Evolutionary conservation across 2,113 vertebrate species (phyloP).

Genomic region (Vidua chalybeata): DNA sequence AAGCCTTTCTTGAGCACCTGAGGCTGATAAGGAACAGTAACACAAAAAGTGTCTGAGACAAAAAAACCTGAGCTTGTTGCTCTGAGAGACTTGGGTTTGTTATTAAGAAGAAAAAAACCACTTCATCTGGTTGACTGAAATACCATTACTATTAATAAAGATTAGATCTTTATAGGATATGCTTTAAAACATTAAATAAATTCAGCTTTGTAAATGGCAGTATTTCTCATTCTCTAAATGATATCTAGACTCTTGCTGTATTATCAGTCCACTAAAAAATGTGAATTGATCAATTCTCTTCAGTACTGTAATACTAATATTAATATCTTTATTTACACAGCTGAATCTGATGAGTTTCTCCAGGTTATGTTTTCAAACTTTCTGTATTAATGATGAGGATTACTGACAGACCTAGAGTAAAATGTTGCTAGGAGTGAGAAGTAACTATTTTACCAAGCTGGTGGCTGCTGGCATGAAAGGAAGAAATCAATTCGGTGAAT

Average conservation of each 20-base stretch:
- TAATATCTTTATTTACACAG: background rate
- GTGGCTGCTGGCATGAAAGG: background rate
- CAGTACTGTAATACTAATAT: background rate
- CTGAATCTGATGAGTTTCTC: background rate
- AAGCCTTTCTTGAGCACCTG: background rate
- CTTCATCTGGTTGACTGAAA: background rate
- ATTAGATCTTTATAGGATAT: background rate
- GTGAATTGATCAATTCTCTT: background rate
- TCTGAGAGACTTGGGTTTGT: background rate
- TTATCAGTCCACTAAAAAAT: background rate
- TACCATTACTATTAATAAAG: background rate
- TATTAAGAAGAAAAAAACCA: background rate
- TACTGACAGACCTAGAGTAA: background rate
- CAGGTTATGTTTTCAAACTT: background rate
- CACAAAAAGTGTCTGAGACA: background rate
- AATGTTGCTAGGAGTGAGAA: background rate
- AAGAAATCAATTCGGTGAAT: background rate
- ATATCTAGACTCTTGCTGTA: background rate
- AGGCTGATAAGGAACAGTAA: background rate
- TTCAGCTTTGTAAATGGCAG: background rate
- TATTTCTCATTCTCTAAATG: background rate
- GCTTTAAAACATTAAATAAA: background rate
- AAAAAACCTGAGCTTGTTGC: background rate
- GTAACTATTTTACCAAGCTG: background rate
- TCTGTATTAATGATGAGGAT: background rate